Conservation (phyloP, 1,140 invertebrate species). For the Leptinotarsa lineolata region DNA sequence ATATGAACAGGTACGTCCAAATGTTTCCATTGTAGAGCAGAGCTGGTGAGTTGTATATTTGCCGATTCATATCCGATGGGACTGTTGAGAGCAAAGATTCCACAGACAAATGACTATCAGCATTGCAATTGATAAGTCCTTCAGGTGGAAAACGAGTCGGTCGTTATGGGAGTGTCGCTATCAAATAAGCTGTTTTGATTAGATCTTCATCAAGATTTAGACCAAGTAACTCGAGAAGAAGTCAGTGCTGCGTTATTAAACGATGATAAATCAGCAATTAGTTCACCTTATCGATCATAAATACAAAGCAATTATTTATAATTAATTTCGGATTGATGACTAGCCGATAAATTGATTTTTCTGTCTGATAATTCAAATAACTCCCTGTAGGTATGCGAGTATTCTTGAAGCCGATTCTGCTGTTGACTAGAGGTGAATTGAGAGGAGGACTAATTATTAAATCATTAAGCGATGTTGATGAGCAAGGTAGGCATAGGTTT, state of each 20-base stretch:
- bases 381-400: background rate
- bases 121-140: background rate
- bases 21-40: too few species aligned
- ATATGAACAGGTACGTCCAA: too few species aligned
- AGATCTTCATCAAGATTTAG: constrained; percentile 2
- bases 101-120: background rate
- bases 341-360: background rate
- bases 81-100: background rate
- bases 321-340: constrained; percentile 3
- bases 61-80: too few species aligned
- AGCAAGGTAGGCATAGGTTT: too few species aligned
- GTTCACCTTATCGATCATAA: background rate
- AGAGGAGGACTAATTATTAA: too few species aligned
- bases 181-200: background rate
- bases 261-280: constrained; percentile 5
- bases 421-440: background rate
- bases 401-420: background rate
- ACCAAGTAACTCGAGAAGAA: background rate
- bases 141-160: constrained; percentile 2
- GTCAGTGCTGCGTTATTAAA: background rate
- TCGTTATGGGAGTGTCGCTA: background rate
- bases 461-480: too few species aligned
- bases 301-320: background rate
- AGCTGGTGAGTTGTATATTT: too few species aligned
- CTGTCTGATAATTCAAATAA: constrained; percentile 1